Percentiles rank a stretch among this genome's conserved stretches.
These are phyloP conservation scores for Poecilus cupreus DNA, from an alignment of 2,888 invertebrate genomes.

Conservation along the genomic window DNA sequence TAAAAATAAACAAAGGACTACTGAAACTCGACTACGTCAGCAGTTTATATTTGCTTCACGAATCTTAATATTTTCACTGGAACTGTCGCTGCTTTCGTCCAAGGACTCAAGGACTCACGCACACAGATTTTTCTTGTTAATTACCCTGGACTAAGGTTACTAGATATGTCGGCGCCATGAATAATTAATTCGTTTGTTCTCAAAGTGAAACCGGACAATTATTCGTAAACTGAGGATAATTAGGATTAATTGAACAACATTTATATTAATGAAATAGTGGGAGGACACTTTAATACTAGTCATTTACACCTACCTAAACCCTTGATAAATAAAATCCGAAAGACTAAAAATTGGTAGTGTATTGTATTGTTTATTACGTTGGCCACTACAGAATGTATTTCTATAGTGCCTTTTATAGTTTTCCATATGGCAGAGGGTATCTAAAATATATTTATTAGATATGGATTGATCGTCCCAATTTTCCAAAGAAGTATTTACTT, in stretches of 20 bases:
- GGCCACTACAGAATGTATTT: too few relatives aligned
- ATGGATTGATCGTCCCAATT: too few relatives aligned
- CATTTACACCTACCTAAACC: neutral
- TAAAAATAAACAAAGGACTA: too few relatives aligned
- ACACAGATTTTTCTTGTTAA: conserved; percentile 24
- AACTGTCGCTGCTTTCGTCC: neutral
- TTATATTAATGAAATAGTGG: neutral
- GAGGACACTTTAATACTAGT: neutral
- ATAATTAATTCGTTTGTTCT: neutral
- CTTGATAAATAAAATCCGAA: neutral
- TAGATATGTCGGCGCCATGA: neutral
- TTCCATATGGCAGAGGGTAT: too few relatives aligned
- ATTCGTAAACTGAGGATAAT: neutral
- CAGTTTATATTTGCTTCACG: conserved; percentile 3
- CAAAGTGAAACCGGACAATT: neutral
- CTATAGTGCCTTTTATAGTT: too few relatives aligned
- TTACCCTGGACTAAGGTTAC: conserved; percentile 3
- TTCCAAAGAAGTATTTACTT: too few relatives aligned
- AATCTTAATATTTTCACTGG: neutral
- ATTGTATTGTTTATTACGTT: too few relatives aligned
- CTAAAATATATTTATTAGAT: too few relatives aligned
- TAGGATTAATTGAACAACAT: neutral
- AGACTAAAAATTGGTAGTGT: too few relatives aligned
- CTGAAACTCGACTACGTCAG: neutral
- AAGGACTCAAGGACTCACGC: neutral